These are phyloP conservation scores for Cyprinodon variegatus DNA, from an alignment of 2,113 vertebrate genomes.

Conservation along the genomic window DNA sequence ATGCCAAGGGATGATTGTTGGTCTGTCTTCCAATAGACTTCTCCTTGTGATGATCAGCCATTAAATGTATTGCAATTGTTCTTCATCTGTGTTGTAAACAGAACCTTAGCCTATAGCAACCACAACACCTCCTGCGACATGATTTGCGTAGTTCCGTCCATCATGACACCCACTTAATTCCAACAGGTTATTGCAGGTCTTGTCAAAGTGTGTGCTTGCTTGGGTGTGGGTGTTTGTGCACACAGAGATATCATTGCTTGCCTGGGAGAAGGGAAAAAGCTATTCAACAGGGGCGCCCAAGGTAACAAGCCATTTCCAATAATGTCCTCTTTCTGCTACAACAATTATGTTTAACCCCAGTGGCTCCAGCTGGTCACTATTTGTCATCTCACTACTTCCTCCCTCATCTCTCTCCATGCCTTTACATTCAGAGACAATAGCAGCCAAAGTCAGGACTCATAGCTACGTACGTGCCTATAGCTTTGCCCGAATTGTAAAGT, in stretches of 20 bases:
- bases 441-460: constrained; percentile 37
- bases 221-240: constrained; percentile 21
- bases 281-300: constrained; percentile 75
- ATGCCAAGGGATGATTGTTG: constrained; percentile 57
- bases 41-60: constrained; percentile 29
- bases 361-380: constrained; percentile 77
- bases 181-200: constrained; percentile 53
- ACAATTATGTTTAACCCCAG: constrained; percentile 82
- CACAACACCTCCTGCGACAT: constrained; percentile 43
- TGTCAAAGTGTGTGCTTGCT: constrained; percentile 40
- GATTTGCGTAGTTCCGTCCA: constrained; percentile 49
- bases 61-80: constrained; percentile 50
- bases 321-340: constrained; percentile 81
- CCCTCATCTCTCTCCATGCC: constrained; percentile 42
- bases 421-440: constrained; percentile 52
- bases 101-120: constrained; percentile 34
- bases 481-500: constrained; percentile 35
- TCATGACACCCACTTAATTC: constrained; percentile 68
- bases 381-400: constrained; percentile 74
- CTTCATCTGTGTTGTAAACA: constrained; percentile 34
- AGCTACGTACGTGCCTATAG: constrained; percentile 37
- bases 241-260: constrained; percentile 66
- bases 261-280: constrained; percentile 67
- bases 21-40: constrained; percentile 60
- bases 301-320: constrained; percentile 81